Percentiles rank a stretch among this genome's conserved stretches.
These are phyloP conservation scores for Oreochromis spilurus DNA, from an alignment of 2,113 vertebrate species.

Conservation along the genomic window DNA sequence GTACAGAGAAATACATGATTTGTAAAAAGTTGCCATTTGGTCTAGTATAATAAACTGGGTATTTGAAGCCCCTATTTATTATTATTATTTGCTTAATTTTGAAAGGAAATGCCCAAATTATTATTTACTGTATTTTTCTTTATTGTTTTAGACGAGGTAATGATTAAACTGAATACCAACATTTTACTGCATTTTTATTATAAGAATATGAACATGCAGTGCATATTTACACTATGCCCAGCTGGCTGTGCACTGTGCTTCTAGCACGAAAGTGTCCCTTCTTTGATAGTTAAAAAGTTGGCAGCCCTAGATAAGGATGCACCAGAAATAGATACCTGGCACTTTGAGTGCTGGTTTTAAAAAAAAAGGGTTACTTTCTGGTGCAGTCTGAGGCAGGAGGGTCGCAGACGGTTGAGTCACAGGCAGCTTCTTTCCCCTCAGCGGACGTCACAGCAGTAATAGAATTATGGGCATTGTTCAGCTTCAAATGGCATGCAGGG, in stretches of 20 bases:
- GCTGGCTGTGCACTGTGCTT: neutral
- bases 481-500: neutral
- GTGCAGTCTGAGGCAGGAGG: conserved; percentile 2
- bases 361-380: neutral
- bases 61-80: neutral
- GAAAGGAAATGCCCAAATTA: neutral
- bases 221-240: neutral
- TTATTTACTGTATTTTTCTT: neutral
- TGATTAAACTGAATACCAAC: neutral
- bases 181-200: neutral
- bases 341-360: neutral
- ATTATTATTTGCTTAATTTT: neutral
- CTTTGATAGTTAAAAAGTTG: neutral
- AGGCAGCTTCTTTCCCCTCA: neutral
- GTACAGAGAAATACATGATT: too few relatives aligned
- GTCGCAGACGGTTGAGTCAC: conserved; percentile 17
- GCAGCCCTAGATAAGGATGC: neutral
- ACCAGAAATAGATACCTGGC: neutral
- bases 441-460: neutral
- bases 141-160: neutral
- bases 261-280: neutral
- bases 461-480: neutral
- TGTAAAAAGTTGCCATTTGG: too few relatives aligned
- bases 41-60: too few relatives aligned
- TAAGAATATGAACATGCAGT: neutral